These are phyloP conservation scores for Epinephelus coioides DNA, from an alignment of 2,797 vertebrate species.

Conservation along the genomic window DNA sequence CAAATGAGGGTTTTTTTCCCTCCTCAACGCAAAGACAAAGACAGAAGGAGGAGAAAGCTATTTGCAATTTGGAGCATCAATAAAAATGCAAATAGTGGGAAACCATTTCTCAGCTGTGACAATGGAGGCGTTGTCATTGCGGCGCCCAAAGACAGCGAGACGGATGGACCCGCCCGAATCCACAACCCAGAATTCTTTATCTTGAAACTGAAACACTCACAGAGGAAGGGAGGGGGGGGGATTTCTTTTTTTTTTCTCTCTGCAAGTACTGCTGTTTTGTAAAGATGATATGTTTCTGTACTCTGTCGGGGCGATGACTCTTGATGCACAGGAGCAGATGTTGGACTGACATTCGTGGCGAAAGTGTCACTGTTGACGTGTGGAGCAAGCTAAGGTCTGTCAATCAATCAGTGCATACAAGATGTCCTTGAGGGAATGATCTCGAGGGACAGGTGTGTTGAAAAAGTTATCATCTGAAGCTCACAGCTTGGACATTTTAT, in stretches of 20 bases:
- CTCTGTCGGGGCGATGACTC: not conserved
- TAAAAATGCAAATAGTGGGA: conserved; percentile 84
- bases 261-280: conserved; percentile 26
- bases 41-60: conserved; percentile 72
- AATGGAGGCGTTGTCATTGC: conserved; percentile 68
- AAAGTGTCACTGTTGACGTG: conserved; percentile 34
- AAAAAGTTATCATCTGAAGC: not conserved
- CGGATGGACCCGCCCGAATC: conserved; percentile 56
- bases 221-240: not conserved
- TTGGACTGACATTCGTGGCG: conserved; percentile 29
- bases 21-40: conserved; percentile 73
- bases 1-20: conserved; percentile 70
- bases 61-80: conserved; percentile 83
- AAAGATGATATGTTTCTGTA: conserved; percentile 18
- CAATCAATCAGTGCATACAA: conserved; percentile 51
- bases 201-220: conserved; percentile 32
- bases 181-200: conserved; percentile 52
- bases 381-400: conserved; percentile 50
- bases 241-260: not conserved
- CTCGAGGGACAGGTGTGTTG: conserved; percentile 4
- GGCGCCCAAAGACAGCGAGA: conserved; percentile 59
- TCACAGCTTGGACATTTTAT: not conserved
- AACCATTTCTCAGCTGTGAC: conserved; percentile 78
- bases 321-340: conserved; percentile 33
- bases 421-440: conserved; percentile 13